Evolutionary conservation across 2,888 invertebrate species (phyloP).

Genomic region (Alloscopus bannaensis): DNA sequence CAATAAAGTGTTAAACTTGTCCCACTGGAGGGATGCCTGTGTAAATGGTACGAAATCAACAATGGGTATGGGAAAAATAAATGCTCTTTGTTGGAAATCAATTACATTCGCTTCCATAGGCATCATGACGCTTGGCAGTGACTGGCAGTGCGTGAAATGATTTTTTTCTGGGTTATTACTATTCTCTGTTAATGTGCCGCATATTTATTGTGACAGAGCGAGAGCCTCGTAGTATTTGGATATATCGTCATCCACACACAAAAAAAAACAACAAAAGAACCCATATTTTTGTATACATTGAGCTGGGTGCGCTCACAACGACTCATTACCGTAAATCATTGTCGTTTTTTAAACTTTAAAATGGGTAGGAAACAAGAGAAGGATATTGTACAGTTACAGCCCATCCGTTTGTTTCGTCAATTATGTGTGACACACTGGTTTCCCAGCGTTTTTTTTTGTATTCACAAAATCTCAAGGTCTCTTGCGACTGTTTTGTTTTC

Average conservation of each 20-base stretch:
- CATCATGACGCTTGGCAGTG: conserved; percentile 11
- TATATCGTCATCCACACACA: background rate
- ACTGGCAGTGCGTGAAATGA: conserved; percentile 5
- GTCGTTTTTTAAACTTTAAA: background rate
- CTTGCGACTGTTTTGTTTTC: no score
- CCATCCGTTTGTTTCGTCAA: conserved; percentile 10
- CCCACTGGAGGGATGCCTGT: no score
- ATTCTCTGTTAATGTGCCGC: no score
- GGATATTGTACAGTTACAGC: background rate
- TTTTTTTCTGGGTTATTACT: no score
- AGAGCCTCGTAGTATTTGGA: no score
- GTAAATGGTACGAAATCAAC: no score
- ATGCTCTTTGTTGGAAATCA: conserved; percentile 9
- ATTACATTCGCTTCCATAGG: conserved; percentile 1
- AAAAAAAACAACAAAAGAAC: background rate
- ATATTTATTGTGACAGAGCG: no score
- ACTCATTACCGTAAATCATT: conserved; percentile 9
- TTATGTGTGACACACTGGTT: background rate
- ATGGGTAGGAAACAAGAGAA: background rate
- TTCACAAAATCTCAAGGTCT: conserved; percentile 12
- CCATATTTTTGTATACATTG: no score
- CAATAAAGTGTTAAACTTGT: no score
- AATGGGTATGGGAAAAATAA: no score
- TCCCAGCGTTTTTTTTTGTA: background rate
- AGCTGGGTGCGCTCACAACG: background rate